Conservation (phyloP, 1,140 invertebrate species). For the Lordiphosa collinella region DNA sequence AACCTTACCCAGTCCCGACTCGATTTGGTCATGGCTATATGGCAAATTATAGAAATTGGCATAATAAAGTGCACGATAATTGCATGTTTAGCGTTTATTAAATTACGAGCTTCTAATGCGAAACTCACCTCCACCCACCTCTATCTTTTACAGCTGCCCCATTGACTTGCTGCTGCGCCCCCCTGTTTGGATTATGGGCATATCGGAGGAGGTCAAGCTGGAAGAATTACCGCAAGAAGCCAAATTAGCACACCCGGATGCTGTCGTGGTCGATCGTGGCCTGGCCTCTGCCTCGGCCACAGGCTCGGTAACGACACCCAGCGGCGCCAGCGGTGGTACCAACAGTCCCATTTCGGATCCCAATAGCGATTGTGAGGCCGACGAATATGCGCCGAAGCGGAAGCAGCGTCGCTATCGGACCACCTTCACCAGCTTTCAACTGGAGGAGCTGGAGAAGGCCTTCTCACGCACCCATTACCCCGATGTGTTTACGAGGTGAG, state of each 20-base stretch:
- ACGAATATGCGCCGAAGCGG: conserved; percentile 92
- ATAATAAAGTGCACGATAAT: conserved; percentile 78
- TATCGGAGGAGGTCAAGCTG: conserved; percentile 81
- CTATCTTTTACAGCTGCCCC: conserved; percentile 4
- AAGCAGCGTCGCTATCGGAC: conserved; percentile 96
- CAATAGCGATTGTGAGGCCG: conserved; percentile 88
- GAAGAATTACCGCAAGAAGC: conserved; percentile 82
- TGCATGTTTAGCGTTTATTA: conserved; percentile 76
- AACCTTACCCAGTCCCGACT: conserved; percentile 41
- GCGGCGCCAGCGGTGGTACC: conserved; percentile 78
- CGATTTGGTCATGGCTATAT: conserved; percentile 57
- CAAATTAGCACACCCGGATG: conserved; percentile 76
- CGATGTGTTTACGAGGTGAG: conserved; percentile 97
- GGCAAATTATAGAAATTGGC: conserved; percentile 71
- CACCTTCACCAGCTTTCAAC: conserved; percentile 96
- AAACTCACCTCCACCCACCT: conserved; percentile 30
- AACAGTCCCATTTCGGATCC: conserved; percentile 83
- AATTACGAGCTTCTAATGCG: conserved; percentile 77
- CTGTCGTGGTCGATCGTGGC: conserved; percentile 59
- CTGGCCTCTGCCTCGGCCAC: conserved; percentile 42
- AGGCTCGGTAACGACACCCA: conserved; percentile 64
- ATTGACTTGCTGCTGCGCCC: conserved; percentile 17
- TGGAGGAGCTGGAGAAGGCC: conserved; percentile 98
- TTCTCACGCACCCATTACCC: conserved; percentile 98
- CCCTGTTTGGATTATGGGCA: conserved; percentile 81